Percentiles rank a stretch among this genome's conserved stretches.
Conservation (phyloP, 2,113 vertebrate species). For the Emberiza fucata region DNA sequence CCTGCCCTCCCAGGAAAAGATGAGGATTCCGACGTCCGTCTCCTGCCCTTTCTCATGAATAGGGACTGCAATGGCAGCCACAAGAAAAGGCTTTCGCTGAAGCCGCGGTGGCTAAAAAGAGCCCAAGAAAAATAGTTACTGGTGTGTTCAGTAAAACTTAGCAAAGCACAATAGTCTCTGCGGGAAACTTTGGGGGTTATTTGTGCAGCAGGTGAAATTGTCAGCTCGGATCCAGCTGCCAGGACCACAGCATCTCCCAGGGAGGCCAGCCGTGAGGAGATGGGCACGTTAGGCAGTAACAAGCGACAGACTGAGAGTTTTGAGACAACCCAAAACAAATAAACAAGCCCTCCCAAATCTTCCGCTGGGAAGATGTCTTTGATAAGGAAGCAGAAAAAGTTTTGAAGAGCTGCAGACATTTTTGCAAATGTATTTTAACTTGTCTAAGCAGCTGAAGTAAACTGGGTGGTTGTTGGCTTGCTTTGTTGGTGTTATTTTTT, state of each 20-base stretch:
- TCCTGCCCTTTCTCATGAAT: background rate
- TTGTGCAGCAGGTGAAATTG: background rate
- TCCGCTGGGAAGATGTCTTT: background rate
- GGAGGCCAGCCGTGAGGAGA: background rate
- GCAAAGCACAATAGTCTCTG: background rate
- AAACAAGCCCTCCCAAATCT: background rate
- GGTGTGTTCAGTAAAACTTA: background rate
- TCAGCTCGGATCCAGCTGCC: background rate
- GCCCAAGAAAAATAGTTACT: background rate
- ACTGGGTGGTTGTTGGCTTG: background rate
- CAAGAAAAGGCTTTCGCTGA: background rate
- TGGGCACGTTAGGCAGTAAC: background rate
- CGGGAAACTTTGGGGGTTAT: background rate
- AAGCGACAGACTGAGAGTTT: background rate
- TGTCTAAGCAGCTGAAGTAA: background rate
- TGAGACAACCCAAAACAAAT: conserved; percentile 29
- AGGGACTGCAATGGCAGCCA: background rate
- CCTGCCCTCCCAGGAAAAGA: background rate
- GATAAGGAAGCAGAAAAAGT: background rate
- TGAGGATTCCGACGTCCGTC: background rate
- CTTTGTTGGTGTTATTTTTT: background rate
- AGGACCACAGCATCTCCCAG: background rate
- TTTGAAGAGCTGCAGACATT: background rate
- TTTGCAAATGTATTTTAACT: background rate
- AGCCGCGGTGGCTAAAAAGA: background rate